Conservation (phyloP, 2,888 invertebrate genomes). For the Lymantria monacha region DNA sequence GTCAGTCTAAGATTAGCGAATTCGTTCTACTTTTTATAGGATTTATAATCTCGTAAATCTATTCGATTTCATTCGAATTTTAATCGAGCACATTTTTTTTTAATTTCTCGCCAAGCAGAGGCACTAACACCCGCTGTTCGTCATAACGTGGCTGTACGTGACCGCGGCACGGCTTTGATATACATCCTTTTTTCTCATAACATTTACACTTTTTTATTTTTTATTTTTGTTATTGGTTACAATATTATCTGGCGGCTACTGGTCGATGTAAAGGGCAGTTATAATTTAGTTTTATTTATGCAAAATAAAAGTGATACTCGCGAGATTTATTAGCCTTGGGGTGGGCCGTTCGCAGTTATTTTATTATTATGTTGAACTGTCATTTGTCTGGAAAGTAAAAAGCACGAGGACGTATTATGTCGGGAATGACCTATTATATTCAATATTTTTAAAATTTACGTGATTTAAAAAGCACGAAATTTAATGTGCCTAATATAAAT, state of each 20-base stretch:
- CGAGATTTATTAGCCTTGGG: conserved; percentile 68
- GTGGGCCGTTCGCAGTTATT: conserved; percentile 46
- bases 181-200: conserved; percentile 63
- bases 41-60: conserved; percentile 42
- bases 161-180: conserved; percentile 76
- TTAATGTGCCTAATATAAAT: too few species aligned
- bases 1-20: conserved; percentile 42
- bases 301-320: conserved; percentile 73
- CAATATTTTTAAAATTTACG: too few species aligned
- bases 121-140: conserved; percentile 65
- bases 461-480: too few species aligned
- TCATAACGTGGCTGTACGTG: conserved; percentile 77
- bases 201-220: conserved; percentile 57
- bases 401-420: neutral
- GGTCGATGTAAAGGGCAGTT: conserved; percentile 71
- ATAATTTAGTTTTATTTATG: conserved; percentile 81
- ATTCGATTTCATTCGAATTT: conserved; percentile 53
- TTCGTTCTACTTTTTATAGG: conserved; percentile 45
- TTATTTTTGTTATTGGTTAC: conserved; percentile 76
- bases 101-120: conserved; percentile 59
- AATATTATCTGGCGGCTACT: conserved; percentile 78
- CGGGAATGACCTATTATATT: too few species aligned
- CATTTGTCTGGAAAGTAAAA: conserved; percentile 28
- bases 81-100: conserved; percentile 52
- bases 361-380: conserved; percentile 26